These are phyloP conservation scores for Chunga burmeisteri DNA, from an alignment of 2,113 vertebrate genomes.

Conservation along the genomic window DNA sequence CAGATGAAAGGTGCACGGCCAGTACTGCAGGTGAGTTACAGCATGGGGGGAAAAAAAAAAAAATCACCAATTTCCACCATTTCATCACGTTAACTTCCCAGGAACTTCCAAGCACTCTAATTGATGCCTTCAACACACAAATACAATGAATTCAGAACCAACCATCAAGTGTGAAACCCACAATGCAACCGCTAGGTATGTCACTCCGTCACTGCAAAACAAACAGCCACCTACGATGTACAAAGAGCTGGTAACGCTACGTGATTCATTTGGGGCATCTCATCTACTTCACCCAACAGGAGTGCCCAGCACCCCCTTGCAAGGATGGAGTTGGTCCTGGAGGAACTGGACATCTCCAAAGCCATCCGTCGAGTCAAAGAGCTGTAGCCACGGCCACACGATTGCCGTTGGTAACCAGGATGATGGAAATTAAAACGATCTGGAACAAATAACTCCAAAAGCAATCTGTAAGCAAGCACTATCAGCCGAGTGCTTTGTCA, in stretches of 20 bases:
- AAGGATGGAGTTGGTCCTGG: not conserved
- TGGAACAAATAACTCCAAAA: not conserved
- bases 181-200: not conserved
- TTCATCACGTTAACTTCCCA: not conserved
- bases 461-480: not conserved
- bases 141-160: not conserved
- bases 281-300: not conserved
- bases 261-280: not conserved
- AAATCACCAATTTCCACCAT: not conserved
- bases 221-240: not conserved
- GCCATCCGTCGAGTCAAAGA: not conserved
- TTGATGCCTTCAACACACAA: not conserved
- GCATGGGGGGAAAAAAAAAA: not conserved
- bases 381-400: fast-evolving
- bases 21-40: not conserved
- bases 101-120: not conserved
- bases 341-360: not conserved
- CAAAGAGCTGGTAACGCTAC: not conserved
- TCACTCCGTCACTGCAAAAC: not conserved
- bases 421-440: not conserved
- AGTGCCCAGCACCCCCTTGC: not conserved
- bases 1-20: not conserved
- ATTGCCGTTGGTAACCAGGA: not conserved
- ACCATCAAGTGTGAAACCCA: not conserved
- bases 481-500: not conserved